phyloP scores from a whole-genome alignment of 2,888 invertebrate species.

The Eupithecia centaureata region DNA sequence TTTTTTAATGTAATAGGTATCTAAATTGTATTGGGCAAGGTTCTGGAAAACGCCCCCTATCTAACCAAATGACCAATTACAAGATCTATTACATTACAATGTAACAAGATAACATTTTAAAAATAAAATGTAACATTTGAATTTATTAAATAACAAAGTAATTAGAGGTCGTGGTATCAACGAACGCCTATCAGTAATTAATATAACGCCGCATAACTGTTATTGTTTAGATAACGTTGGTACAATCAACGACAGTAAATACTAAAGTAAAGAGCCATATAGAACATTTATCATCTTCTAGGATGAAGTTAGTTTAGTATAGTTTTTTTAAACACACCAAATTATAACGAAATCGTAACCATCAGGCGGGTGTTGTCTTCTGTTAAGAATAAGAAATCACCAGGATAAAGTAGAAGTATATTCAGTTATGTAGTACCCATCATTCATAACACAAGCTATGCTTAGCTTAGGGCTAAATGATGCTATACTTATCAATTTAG shows the following conservation, averaged over 20 bases:
- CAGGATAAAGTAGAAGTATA: no score
- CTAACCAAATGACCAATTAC: constrained; percentile 19
- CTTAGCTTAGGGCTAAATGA: no score
- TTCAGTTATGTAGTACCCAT: no score
- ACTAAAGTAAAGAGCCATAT: not conserved
- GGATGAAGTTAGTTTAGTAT: no score
- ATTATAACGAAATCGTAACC: no score
- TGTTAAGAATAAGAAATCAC: no score
- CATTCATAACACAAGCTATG: no score
- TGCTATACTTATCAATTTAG: no score
- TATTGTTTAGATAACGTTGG: constrained; percentile 32
- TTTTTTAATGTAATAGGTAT: not conserved
- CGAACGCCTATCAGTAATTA: constrained; percentile 35
- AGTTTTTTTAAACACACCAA: no score
- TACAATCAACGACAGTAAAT: not conserved
- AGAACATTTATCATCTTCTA: not conserved
- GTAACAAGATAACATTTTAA: constrained; percentile 10
- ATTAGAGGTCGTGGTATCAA: constrained; percentile 31
- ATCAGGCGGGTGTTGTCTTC: no score
- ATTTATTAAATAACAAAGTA: constrained; percentile 23
- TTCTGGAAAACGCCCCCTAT: constrained; percentile 6
- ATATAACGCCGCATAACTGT: constrained; percentile 25
- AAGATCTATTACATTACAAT: constrained; percentile 12
- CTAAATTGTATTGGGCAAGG: not conserved
- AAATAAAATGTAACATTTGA: constrained; percentile 12